Base-by-base conservation (phyloP, 2,888 invertebrate genomes). In the Sarcophaga subvicina region DNA sequence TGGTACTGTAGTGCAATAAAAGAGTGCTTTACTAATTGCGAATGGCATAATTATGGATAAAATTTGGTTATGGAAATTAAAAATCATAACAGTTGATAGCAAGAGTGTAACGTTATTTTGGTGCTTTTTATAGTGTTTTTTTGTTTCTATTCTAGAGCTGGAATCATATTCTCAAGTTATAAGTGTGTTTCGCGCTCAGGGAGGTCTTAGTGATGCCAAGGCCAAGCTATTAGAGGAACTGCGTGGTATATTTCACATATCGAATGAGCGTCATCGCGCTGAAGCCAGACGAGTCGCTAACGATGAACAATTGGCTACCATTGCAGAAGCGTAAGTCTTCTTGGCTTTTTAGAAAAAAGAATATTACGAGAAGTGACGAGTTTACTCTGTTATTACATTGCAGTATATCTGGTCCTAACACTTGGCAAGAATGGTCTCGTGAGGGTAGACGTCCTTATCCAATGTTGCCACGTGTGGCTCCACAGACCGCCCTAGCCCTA, bases 101-200 rank as follows among this genome's bases (percentile, higher is more conserved):
- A 59, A 27, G 11, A 10, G 8, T 20, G n/a, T 17, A 3, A 49
- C 25, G 2, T 4, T 14, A 10, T 66, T 63, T 63, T 20, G 20
- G 17, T 69, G 47, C 10, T 8, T n/a, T 27, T 25, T 37, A 17
- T 27, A 37, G 17, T 10, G 5, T 10, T 12, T 47, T 67, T 70
- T n/a, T 37, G 47, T 64, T 20, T 60, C 37, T 93, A 47, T 83
- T 86, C 71, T 78, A 98, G 98, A 98, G 95, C 94, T 98, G 93
- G 98, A 98, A 94, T 98, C 98, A 89, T 98, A 98, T 95, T 96
- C 97, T 91, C 96, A 96, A 93, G 95, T 98, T 93, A 96, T 98
- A 85, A 97, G 97, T 92, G 98, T 97, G 90, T 96, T 98, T 93
- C 95, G 98, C 94, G 98, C 98, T 90, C 98, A 98, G 94, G 98